A percentile compares a stretch with the other conserved stretches of the same genome.
phyloP scores from a whole-genome alignment of 2,888 invertebrate species.

The Acleris sparsana region DNA sequence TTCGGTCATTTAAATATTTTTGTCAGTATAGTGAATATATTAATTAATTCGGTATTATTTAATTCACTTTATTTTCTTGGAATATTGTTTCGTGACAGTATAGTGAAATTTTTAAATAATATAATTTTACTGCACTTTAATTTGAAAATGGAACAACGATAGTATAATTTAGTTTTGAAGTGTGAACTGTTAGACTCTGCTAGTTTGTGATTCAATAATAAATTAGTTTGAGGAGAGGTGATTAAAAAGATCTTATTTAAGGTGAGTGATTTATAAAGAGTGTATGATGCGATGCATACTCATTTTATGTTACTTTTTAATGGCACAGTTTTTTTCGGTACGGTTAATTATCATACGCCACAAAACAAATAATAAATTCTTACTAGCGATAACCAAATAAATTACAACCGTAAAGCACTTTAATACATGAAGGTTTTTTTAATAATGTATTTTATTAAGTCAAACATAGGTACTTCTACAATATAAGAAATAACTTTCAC shows the following conservation, averaged over 20 bases:
- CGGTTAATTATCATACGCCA: no score
- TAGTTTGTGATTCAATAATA: slow-evolving; percentile 54
- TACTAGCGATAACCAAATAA: no score
- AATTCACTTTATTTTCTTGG: not conserved
- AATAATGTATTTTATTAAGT: no score
- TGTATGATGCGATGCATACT: not conserved
- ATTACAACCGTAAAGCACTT: no score
- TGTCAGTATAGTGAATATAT: slow-evolving; percentile 5
- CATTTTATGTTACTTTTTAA: not conserved
- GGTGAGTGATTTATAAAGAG: slow-evolving; percentile 11
- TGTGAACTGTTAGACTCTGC: slow-evolving; percentile 46
- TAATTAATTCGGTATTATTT: not conserved
- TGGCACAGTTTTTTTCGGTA: no score
- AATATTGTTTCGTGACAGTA: not conserved
- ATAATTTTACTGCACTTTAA: not conserved
- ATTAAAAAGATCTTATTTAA: slow-evolving; percentile 13
- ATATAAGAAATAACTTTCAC: no score
- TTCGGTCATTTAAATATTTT: slow-evolving; percentile 43
- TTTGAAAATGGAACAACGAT: slow-evolving; percentile 21
- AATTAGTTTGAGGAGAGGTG: slow-evolving; percentile 53
- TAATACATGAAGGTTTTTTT: no score
- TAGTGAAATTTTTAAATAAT: slow-evolving; percentile 5
- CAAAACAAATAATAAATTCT: no score
- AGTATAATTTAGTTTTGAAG: slow-evolving; percentile 34
- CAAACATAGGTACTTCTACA: no score